Evolutionary conservation across 2,888 invertebrate genomes (phyloP).

Genomic region (Drosophila mercatorum): DNA sequence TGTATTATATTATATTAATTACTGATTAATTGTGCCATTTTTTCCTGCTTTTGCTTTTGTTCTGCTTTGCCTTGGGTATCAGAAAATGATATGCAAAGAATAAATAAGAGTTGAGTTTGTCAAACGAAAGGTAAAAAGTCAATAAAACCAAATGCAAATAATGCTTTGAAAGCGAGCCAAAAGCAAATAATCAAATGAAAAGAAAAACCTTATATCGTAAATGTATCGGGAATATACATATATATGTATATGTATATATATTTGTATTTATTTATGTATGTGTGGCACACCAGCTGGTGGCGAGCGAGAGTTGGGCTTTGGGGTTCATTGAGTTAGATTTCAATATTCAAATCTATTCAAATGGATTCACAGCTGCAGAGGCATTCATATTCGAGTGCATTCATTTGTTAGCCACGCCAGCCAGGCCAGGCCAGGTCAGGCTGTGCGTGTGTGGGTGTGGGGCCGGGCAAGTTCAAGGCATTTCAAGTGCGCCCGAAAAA

Average conservation of each 20-base stretch:
- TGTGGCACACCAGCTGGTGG: neutral
- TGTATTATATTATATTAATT: constrained; percentile 9
- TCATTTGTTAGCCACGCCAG: neutral
- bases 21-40: constrained; percentile 7
- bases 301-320: neutral
- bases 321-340: constrained; percentile 4
- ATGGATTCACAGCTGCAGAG: neutral
- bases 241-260: neutral
- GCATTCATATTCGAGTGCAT: constrained; percentile 34
- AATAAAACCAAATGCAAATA: constrained; percentile 7
- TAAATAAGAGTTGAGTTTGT: neutral
- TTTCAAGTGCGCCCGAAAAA: constrained; percentile 30
- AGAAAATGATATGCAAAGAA: neutral
- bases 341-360: constrained; percentile 16
- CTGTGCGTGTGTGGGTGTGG: neutral
- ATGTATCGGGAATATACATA: neutral
- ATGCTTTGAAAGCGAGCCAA: constrained; percentile 1
- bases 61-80: neutral
- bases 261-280: neutral
- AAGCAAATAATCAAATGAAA: neutral
- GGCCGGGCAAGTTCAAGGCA: constrained; percentile 44
- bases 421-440: constrained; percentile 9
- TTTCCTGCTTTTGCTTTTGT: neutral
- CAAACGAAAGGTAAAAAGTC: constrained; percentile 4
- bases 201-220: neutral